Evolutionary conservation across 2,797 vertebrate genomes (phyloP).

Genomic region (Squalus acanthias): DNA sequence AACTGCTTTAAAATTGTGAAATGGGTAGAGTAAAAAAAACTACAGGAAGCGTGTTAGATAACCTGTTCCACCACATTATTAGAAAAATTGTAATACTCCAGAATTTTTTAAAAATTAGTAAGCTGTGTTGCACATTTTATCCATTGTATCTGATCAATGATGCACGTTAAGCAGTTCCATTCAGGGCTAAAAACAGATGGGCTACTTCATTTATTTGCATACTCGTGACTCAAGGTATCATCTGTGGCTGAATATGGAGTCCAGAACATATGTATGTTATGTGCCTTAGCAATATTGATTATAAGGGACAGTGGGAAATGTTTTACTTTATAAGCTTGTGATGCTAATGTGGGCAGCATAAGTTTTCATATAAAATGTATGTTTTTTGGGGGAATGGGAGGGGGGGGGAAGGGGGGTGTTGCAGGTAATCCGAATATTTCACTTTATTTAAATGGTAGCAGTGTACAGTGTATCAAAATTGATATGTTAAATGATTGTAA

Average conservation of each 20-base stretch:
- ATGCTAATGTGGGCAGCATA: neutral
- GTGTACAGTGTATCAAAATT: neutral
- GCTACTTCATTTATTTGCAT: neutral
- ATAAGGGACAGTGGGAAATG: neutral
- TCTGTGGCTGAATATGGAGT: neutral
- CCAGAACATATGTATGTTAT: slow-evolving; percentile 46
- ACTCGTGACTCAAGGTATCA: neutral
- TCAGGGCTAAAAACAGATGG: neutral
- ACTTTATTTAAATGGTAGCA: neutral
- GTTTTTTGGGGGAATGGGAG: neutral
- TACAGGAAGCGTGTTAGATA: neutral
- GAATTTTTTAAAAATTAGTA: neutral
- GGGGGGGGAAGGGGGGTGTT: neutral
- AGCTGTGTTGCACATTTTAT: neutral
- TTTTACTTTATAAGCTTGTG: neutral
- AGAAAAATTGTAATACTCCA: neutral
- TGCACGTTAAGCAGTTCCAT: neutral
- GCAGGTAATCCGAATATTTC: neutral
- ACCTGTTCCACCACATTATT: neutral
- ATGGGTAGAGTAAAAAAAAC: neutral
- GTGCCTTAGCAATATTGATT: slow-evolving; percentile 63
- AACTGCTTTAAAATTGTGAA: neutral
- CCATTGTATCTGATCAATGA: neutral
- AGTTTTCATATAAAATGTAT: neutral
- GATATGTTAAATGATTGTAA: neutral